Base-by-base conservation (phyloP, 2,888 invertebrate species). In the Argynnis bischoffii region DNA sequence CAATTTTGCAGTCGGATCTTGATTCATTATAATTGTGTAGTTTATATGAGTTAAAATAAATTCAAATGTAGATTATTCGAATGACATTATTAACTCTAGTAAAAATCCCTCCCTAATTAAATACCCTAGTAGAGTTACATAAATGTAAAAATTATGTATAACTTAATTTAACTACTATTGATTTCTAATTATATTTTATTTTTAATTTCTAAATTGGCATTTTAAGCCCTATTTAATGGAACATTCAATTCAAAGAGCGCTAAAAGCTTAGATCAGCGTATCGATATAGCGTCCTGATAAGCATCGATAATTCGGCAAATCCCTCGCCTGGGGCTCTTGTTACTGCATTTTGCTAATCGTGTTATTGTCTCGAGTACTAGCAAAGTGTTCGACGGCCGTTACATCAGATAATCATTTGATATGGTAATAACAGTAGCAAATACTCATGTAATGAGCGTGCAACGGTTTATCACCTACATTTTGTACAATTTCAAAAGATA, bases 391-490 rank as follows among this genome's bases (percentile, higher is more conserved):
- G 77, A 81, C 81, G 81, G 84, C 82, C 84, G 85, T 85, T 86
- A 81, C 87, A 90, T 91, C 90, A 80, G 90, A 90, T 90, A 90
- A 87, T 75, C 83, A 81, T 87, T 89, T 90, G 87, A 89, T 89
- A 90, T 92, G 90, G 85, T 90, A 90, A 90, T 90, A 83, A 81
- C 74, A 77, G 82, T 81, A 81, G 85, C 88, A 84, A 90, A 88
- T 88, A 89, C 81, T 87, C 86, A 81, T 81, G 84, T 87, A 90
- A 91, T 89, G 84, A 86, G 82, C 81, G 79, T 80, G 82, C 81
- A 83, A 86, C 82, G 86, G 83, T 81, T 86, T 86, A 84, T 81
- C 87, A 81, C 83, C 81, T 77, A 77, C 48, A 41, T 41, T 55
- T 60, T 51, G 60, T 64, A 31, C 11, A 14, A 53, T 35, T 48